Base-by-base conservation (phyloP, 2,113 vertebrate species). In the Antennarius striatus region DNA sequence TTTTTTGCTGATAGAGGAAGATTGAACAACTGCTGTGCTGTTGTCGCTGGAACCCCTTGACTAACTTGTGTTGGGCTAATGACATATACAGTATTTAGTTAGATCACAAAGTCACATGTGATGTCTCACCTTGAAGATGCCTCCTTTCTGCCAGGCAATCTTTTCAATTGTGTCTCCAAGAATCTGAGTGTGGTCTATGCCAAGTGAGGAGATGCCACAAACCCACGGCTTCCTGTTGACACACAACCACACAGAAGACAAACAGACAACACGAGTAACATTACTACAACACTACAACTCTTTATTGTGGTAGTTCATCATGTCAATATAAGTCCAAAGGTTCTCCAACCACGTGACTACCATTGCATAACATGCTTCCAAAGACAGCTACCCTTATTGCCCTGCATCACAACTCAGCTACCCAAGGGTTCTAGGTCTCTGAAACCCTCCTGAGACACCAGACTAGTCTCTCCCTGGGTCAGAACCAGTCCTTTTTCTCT, bases 91-190 rank as follows among this genome's bases (percentile, higher is more conserved):
- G n/a, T 4, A 10, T 22, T 13, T 36, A 28, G 14, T 54, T 22
- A 30, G 40, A n/a, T 30, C 45, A 43, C 29, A 32, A 47, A 22
- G 5, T 30, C 13, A 13, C n/a, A 16, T 6, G 42, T 17, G 54
- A 54, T 2, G 11, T 10, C 56, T 47, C 83, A 98, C 98, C 95
- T 99, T 99, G 80, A 99, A 99, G 86, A 99, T 99, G 51, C 98
- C 97, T 10, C 94, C 97, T 82, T 99, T 99, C 80, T 99, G 97
- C 98, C 98, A 99, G 0, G 98, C 95, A 0, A 99, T 99, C 88
- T 98, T 95, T 74, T 98, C 95, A 22, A 98, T 84, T 0, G 95
- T 97, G 90, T 98, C 95, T 46, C 98, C 97, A 10, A 99, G 88
- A 67, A 98, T 95, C 88, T 92, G 95, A 56, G 94, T 96, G 86